Conservation (phyloP, 2,888 invertebrate genomes). For the Liodrosophila aerea region DNA sequence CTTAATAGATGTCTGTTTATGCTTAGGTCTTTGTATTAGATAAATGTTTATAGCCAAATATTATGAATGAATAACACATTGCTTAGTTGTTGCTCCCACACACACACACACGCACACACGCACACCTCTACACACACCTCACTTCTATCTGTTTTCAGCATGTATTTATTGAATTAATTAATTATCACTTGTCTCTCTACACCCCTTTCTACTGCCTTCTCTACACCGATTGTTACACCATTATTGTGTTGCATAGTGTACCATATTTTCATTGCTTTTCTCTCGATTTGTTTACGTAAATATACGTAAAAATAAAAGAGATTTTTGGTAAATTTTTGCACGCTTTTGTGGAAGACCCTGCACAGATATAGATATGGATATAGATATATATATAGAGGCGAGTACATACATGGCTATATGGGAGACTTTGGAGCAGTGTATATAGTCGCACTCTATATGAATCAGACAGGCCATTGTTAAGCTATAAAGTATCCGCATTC, state of each 20-base stretch:
- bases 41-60: slow-evolving; percentile 15
- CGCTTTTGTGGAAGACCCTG: not conserved
- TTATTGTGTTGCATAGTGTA: slow-evolving; percentile 14
- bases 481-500: slow-evolving; percentile 37
- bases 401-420: not conserved
- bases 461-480: slow-evolving; percentile 13
- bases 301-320: slow-evolving; percentile 51
- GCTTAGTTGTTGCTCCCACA: slow-evolving; percentile 2
- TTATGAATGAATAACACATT: slow-evolving; percentile 21
- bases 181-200: slow-evolving; percentile 35
- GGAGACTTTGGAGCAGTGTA: too few species aligned
- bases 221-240: not conserved
- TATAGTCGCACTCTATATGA: slow-evolving; percentile 17
- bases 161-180: slow-evolving; percentile 27
- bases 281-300: slow-evolving; percentile 65
- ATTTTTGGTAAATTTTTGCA: slow-evolving; percentile 25
- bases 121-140: too few species aligned
- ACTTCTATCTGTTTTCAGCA: slow-evolving; percentile 26
- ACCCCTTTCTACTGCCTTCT: slow-evolving; percentile 27
- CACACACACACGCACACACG: too few species aligned
- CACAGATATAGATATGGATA: slow-evolving; percentile 8
- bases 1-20: not conserved
- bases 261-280: slow-evolving; percentile 54
- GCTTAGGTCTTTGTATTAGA: not conserved
- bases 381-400: slow-evolving; percentile 4